Evolutionary conservation across 2,797 vertebrate species (phyloP).

Genomic region (Neosalanx taihuensis): DNA sequence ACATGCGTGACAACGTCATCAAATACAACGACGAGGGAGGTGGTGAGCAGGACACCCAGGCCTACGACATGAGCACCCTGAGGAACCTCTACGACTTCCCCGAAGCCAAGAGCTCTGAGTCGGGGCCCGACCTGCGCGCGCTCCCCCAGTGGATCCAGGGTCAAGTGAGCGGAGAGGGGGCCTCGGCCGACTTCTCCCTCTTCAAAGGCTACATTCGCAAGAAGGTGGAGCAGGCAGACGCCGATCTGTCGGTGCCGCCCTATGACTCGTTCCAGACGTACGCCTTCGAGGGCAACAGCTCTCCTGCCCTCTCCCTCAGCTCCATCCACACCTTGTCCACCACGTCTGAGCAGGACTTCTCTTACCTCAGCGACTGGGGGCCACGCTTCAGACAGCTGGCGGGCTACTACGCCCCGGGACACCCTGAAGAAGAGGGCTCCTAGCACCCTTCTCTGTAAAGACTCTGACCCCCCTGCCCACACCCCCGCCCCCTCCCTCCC

Average conservation of each 20-base stretch:
- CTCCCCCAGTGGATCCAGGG: slow-evolving; percentile 87
- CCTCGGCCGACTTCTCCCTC: slow-evolving; percentile 84
- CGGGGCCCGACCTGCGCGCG: slow-evolving; percentile 79
- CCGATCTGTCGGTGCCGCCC: slow-evolving; percentile 90
- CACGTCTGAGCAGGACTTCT: slow-evolving; percentile 95
- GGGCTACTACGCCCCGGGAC: slow-evolving; percentile 85
- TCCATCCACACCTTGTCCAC: slow-evolving; percentile 93
- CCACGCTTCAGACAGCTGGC: slow-evolving; percentile 95
- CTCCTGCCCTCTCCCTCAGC: slow-evolving; percentile 90
- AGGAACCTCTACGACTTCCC: slow-evolving; percentile 96
- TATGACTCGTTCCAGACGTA: slow-evolving; percentile 99
- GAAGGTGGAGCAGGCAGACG: slow-evolving; percentile 95
- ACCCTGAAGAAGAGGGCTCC: slow-evolving; percentile 84
- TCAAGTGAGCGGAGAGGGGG: slow-evolving; percentile 60
- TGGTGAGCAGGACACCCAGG: slow-evolving; percentile 97
- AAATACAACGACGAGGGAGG: slow-evolving; percentile 99
- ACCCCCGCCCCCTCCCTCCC: slow-evolving; percentile 39
- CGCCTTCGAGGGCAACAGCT: slow-evolving; percentile 91
- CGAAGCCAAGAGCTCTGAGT: slow-evolving; percentile 82
- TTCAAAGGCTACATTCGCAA: slow-evolving; percentile 95
- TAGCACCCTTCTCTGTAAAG: slow-evolving; percentile 72
- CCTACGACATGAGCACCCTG: slow-evolving; percentile 97
- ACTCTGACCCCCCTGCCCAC: slow-evolving; percentile 26
- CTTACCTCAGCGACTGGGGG: slow-evolving; percentile 93
- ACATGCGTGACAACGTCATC: slow-evolving; percentile 99